phyloP scores from a whole-genome alignment of 2,888 invertebrate species.

The Hypolimnas misippus region DNA sequence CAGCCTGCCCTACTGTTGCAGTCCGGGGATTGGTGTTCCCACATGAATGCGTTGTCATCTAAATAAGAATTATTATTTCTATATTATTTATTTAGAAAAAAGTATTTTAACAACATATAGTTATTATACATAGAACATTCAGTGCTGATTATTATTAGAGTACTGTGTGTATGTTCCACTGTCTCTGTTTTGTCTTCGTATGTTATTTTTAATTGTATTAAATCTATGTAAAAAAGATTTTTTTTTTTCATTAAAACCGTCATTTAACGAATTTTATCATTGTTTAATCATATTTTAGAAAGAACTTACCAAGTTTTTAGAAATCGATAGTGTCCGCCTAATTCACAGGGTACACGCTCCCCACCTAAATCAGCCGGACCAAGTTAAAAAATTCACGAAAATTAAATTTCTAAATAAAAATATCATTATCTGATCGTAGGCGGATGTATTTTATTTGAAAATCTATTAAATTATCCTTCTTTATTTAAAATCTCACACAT shows the following conservation, averaged over 20 bases:
- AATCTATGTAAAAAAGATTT: not conserved
- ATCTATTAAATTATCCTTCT: no score
- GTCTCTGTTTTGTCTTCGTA: not conserved
- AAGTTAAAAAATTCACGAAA: no score
- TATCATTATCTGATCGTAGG: no score
- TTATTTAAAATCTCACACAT: no score
- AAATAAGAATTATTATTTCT: slow-evolving; percentile 48
- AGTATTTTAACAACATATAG: not conserved
- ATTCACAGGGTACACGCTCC: no score
- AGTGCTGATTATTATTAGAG: not conserved
- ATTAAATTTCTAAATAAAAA: no score
- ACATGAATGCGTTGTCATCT: slow-evolving; percentile 88
- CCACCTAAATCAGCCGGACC: no score
- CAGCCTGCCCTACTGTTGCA: slow-evolving; percentile 85
- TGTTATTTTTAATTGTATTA: not conserved
- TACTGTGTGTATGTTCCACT: not conserved
- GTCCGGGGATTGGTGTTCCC: slow-evolving; percentile 81
- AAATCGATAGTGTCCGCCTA: no score
- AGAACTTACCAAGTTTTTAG: no score
- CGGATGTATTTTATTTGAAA: no score
- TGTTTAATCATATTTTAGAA: no score
- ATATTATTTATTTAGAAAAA: slow-evolving; percentile 10
- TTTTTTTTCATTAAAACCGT: not conserved
- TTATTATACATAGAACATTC: not conserved
- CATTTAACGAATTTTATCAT: no score